These are phyloP conservation scores for Nanorana parkeri DNA, from an alignment of 2,113 vertebrate genomes.

Conservation along the genomic window DNA sequence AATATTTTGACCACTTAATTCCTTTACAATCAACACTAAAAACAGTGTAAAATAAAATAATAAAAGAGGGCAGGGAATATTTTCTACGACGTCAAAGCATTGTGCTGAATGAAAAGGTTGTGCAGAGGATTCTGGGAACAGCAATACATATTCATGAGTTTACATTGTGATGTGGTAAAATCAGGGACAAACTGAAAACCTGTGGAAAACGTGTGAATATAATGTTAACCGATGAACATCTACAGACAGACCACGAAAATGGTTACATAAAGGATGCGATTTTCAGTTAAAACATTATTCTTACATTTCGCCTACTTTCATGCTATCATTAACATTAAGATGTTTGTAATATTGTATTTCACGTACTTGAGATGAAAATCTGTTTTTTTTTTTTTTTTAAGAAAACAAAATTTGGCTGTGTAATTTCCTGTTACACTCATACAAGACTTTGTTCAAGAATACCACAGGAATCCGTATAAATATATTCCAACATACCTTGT, in stretches of 20 bases:
- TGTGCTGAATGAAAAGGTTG: conserved; percentile 50
- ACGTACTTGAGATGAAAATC: conserved; percentile 2
- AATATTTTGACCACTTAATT: neutral
- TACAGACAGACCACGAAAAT: neutral
- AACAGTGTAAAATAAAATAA: conserved; percentile 2
- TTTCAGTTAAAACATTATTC: neutral
- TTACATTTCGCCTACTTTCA: neutral
- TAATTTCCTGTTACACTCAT: conserved; percentile 31
- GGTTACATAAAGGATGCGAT: neutral
- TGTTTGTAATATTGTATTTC: neutral
- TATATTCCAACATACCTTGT: conserved; percentile 43
- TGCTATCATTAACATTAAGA: neutral
- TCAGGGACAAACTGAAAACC: conserved; percentile 46
- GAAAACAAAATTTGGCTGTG: neutral
- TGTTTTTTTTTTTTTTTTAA: neutral
- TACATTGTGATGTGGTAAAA: conserved; percentile 49
- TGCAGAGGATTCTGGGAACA: conserved; percentile 47
- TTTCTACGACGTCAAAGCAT: conserved; percentile 44
- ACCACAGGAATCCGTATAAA: conserved; percentile 41
- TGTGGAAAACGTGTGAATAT: conserved; percentile 38
- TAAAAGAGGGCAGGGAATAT: conserved; percentile 14
- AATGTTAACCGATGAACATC: conserved; percentile 37
- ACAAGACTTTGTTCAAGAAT: conserved; percentile 27
- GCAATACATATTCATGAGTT: conserved; percentile 54
- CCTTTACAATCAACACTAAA: conserved; percentile 23